Percentiles rank a stretch among this genome's conserved stretches.
These are phyloP conservation scores for Scolopax mira DNA, from an alignment of 2,113 vertebrate genomes.

Conservation along the genomic window DNA sequence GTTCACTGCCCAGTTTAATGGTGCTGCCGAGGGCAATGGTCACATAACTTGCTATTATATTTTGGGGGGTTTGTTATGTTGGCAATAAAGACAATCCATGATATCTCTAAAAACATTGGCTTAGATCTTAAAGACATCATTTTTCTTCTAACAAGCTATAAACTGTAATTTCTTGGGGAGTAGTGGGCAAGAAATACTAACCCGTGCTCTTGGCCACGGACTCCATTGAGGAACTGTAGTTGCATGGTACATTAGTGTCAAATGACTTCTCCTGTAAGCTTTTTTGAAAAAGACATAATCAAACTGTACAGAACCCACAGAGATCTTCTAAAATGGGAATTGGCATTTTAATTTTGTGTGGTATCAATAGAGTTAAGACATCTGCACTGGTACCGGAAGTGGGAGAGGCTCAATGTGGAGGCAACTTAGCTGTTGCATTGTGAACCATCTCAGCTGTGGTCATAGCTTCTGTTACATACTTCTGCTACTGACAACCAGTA, in stretches of 20 bases:
- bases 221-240: neutral
- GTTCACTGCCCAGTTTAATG: constrained; percentile 77
- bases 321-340: fast-evolving
- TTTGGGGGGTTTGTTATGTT: constrained; percentile 37
- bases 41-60: constrained; percentile 47
- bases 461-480: neutral
- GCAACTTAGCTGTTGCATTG: neutral
- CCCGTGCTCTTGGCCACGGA: neutral
- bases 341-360: neutral
- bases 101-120: constrained; percentile 33
- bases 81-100: constrained; percentile 51
- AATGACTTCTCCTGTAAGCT: neutral
- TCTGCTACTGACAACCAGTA: too few relatives aligned
- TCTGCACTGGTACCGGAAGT: neutral
- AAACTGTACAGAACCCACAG: fast-evolving
- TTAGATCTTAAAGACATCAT: constrained; percentile 14
- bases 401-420: fast-evolving
- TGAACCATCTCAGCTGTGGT: neutral
- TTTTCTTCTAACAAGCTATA: constrained; percentile 45
- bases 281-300: neutral
- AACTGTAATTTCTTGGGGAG: constrained; percentile 42
- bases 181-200: neutral
- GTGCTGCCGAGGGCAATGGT: constrained; percentile 70
- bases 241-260: neutral
- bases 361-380: neutral